These are phyloP conservation scores for Cancer borealis DNA, from an alignment of 2,888 invertebrate genomes.

Conservation along the genomic window DNA sequence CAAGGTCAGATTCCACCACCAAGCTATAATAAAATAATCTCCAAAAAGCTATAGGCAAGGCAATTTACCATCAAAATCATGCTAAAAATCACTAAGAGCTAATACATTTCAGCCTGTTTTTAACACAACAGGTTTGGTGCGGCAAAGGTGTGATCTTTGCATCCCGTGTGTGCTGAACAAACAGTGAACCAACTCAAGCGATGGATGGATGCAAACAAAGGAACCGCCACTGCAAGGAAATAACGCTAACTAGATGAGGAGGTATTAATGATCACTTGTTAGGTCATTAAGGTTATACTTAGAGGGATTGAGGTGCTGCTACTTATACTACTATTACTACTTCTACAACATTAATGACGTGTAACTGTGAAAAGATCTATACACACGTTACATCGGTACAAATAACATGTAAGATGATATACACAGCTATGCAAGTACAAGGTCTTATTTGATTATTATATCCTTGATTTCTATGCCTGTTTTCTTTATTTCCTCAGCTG, in stretches of 20 bases:
- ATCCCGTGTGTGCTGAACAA: background rate
- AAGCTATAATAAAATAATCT: background rate
- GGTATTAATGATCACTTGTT: background rate
- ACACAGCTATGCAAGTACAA: background rate
- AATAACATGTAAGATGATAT: background rate
- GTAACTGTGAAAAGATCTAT: background rate
- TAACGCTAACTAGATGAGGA: background rate
- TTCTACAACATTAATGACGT: background rate
- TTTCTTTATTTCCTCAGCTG: background rate
- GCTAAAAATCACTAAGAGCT: background rate
- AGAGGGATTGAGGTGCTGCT: too few species aligned
- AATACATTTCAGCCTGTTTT: background rate
- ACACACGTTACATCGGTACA: background rate
- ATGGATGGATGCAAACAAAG: conserved; percentile 8
- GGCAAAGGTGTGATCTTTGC: background rate
- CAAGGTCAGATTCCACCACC: background rate
- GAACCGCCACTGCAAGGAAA: background rate
- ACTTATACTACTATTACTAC: too few species aligned
- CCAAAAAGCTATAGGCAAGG: background rate
- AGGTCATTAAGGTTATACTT: background rate
- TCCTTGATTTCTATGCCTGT: background rate
- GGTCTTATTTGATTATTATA: background rate
- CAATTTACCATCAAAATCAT: background rate
- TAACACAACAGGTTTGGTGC: background rate
- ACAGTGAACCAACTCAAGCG: background rate